Base-by-base conservation (phyloP, 2,797 vertebrate species). In the Myotis pilosus region DNA sequence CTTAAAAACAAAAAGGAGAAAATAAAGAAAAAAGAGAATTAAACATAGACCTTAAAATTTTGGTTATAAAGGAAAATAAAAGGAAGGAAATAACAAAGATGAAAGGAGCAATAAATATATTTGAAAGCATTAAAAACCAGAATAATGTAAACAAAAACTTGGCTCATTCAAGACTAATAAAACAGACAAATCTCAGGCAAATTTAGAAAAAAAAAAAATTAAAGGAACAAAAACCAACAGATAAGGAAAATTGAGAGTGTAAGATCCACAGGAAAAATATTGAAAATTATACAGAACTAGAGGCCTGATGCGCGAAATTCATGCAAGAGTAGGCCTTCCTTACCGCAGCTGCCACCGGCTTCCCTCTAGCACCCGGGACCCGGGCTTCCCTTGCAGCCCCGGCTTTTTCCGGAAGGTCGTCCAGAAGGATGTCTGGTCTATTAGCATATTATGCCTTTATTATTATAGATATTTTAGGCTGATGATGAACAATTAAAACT, bases 81-180 rank as follows among this genome's bases (percentile, higher is more conserved):
- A 89, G 28, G 78, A 91, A 95, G 80, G 57, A 93, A 94, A 96
- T 53, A 88, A 68, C 90, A 93, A 89, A 96, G 93, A 97, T 95
- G 51, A 97, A 94, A 90, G 87, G 20, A 79, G 13, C 5, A 76
- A 69, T 83, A 87, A 92, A 93, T 85, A 89, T 30, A 92, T 89
- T 66, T 78, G 51, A 93, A 95, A 87, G 49, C 41, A 87, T 74
- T 92, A 94, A 95, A 92, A 89, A 89, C 69, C 49, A 87, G 36
- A 91, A 87, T 38, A 89, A 84, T 78, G 33, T 93, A 89, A 94
- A 93, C 86, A 95, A 76, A 95, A 64, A 87, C 33, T 66, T 92
- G 95, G 76, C 57, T 71, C 74, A 68, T 13, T 85, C 62, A 75
- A 74, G 44, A 74, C 28, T 71, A 90, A 94, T 94, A 95, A 97